Evolutionary conservation across 2,888 invertebrate species (phyloP), one percentile per base, ranked within the genome.

Genomic region (Incurvaria masculella): DNA sequence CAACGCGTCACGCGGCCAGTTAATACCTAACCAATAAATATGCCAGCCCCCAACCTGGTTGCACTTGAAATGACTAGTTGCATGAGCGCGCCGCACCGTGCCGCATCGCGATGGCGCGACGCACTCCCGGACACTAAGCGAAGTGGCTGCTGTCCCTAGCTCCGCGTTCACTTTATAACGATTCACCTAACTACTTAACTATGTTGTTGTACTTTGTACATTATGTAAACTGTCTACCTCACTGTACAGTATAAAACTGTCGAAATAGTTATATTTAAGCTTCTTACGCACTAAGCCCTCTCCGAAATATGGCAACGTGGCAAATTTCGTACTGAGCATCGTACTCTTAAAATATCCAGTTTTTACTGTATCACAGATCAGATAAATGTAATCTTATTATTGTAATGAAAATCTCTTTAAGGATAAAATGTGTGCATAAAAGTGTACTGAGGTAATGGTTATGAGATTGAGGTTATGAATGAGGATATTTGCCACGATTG

Each of bases 151-250:
- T 10, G 23, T 23, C 23, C 6, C 33, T 33, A 4, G 33, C 33
- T 4, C 33, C 33, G n/a, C n/a, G 14, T 33, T 10, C 33, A 61
- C 61, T 66, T 65, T 59, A 61, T 67, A 74, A 74, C 70, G 64
- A 59, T 68, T 74, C 69, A 72, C 74, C 78, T 79, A 79, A 73
- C 79, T 79, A 79, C 76, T 76, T 78, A 78, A 68, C 72, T 79
- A 79, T 69, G 74, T 74, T 75, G 71, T 73, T 76, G 79, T 78
- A 79, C 78, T 79, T 78, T 68, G 79, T 79, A 79, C 79, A 79
- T 73, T n/a, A 74, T 52, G 48, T 52, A 40, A 73, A 69, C 69
- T 68, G 65, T 68, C 61, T 64, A 56, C 62, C 64, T 63, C 59
- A 65, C 65, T 66, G 68, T 67, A 69, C 68, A 67, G 65, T 66